These are phyloP conservation scores for Apodemus speciosus DNA, from an alignment of 2,113 vertebrate genomes.

Conservation along the genomic window DNA sequence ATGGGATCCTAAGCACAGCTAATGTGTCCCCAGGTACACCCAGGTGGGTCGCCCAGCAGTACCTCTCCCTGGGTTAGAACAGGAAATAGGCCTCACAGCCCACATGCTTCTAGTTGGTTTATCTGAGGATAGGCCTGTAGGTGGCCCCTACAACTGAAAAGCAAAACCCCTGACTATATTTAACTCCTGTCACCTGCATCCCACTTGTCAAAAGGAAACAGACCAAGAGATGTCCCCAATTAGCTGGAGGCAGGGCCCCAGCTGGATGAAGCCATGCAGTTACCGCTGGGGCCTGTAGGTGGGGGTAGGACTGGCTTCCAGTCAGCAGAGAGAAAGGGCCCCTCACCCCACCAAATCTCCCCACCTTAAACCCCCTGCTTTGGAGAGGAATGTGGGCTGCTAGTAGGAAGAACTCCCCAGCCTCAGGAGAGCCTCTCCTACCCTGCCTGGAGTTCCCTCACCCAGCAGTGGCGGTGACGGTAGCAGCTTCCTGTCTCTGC, in stretches of 20 bases:
- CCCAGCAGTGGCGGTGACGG: background rate
- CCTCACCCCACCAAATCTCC: background rate
- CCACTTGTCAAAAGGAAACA: background rate
- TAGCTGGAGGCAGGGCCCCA: background rate
- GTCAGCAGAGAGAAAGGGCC: background rate
- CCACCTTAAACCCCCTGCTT: too few species aligned
- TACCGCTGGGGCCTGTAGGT: slow-evolving; percentile 55
- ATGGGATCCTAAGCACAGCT: background rate
- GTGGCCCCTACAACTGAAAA: background rate
- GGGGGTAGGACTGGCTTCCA: background rate
- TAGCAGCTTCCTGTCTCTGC: background rate
- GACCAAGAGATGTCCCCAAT: background rate
- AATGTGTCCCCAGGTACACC: background rate
- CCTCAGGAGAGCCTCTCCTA: background rate
- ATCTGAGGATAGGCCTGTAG: background rate
- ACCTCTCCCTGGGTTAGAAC: background rate
- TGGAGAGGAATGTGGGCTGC: background rate
- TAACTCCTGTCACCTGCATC: background rate
- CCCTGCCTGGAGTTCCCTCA: background rate
- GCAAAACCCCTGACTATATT: background rate
- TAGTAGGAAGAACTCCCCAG: background rate
- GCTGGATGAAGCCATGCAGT: background rate
- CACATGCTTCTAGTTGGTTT: background rate
- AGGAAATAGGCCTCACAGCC: background rate
- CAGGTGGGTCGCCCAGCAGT: background rate